These are phyloP conservation scores for Aphodius granarius DNA, from an alignment of 2,888 invertebrate genomes.

Conservation along the genomic window DNA sequence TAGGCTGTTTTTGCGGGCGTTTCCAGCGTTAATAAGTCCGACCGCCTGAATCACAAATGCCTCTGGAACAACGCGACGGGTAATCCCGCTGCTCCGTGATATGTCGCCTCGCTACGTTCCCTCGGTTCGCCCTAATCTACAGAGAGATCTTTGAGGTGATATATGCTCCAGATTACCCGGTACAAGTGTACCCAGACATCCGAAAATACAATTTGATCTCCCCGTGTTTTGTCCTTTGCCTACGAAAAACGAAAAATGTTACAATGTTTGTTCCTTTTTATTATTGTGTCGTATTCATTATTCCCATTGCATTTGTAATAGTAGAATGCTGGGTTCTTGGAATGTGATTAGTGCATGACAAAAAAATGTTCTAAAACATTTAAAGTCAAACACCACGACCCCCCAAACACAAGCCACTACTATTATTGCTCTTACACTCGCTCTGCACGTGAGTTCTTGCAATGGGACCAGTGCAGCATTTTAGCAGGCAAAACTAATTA, in stretches of 20 bases:
- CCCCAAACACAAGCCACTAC: too few species aligned
- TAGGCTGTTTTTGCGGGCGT: not conserved
- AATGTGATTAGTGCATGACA: too few species aligned
- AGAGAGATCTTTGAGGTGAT: constrained; percentile 13
- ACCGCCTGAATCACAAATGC: not conserved
- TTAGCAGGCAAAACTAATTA: too few species aligned
- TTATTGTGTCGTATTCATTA: too few species aligned
- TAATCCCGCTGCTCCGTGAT: not conserved
- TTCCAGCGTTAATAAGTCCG: constrained; percentile 6
- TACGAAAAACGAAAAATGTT: not conserved
- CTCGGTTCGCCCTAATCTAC: not conserved
- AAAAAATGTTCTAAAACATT: too few species aligned
- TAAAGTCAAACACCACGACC: too few species aligned
- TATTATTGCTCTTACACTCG: too few species aligned
- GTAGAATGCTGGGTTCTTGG: too few species aligned
- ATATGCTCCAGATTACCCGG: constrained; percentile 3
- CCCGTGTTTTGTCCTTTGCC: not conserved
- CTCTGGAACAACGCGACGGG: constrained; percentile 6
- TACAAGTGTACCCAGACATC: constrained; percentile 13
- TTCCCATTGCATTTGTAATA: too few species aligned
- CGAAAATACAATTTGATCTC: not conserved
- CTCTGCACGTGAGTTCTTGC: too few species aligned
- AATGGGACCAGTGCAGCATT: too few species aligned
- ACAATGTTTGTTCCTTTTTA: too few species aligned
- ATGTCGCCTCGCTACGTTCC: not conserved